Evolutionary conservation across 2,113 vertebrate species (phyloP), one percentile per base, ranked within the genome.

Genomic region (Hypomesus transpacificus): DNA sequence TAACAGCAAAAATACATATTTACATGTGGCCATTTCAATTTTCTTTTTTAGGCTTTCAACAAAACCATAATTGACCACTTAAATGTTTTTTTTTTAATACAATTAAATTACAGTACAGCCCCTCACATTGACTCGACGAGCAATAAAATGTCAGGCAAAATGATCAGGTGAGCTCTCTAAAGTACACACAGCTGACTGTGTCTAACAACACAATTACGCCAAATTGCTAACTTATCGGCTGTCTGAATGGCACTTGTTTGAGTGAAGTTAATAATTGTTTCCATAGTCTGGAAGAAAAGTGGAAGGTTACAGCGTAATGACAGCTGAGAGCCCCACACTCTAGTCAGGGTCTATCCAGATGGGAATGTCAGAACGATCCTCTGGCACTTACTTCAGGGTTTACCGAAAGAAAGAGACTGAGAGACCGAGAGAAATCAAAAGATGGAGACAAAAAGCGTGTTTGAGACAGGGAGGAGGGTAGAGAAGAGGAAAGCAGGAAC

Each of bases 321-420:
- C 53, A 76, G 34, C 20, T 68, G 60, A 63, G 53, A 58, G 21
- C 39, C 17, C 54, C 66, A 20, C 31, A 61, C 68, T 56, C 74
- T 61, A 17, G 60, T 64, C 61, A 69, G 66, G 60, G 39, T 63
- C 26, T 31, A 56, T 46, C 72, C 69, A 68, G 18, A 50, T 70
- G 53, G 69, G 26, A 75, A 76, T 18, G 26, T 9, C 65, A 65
- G 18, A 11, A 39, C 39, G 13, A 68, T 67, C 39, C 24, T 34
- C 24, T 59, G 28, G 22, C 28, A 60, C 52, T 21, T 31, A 50
- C 31, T 18, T 31, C 31, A 56, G 16, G 53, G 22, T 22, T 69
- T 31, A 39, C 59, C 22, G 58, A 59, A 7, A 20, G 8, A 34
- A 14, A 68, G 22, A 51, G 31, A 58, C 9, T 24, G 26, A 57